Evolutionary conservation across 2,113 vertebrate species (phyloP).

Genomic region (Vicugna pacos): DNA sequence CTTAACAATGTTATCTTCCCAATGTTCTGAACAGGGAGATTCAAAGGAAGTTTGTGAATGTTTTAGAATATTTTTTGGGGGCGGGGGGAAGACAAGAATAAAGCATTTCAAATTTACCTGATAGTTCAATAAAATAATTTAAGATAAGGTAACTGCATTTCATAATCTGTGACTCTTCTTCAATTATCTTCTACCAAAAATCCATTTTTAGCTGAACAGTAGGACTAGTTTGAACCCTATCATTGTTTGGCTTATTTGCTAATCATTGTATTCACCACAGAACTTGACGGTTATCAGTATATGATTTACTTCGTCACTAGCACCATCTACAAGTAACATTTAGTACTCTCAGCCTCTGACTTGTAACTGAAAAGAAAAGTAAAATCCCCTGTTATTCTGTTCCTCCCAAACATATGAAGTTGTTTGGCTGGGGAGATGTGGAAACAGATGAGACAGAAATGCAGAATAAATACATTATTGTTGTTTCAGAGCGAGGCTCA

Average conservation of each 20-base stretch:
- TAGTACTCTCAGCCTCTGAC: background rate
- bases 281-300: background rate
- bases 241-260: background rate
- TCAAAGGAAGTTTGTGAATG: background rate
- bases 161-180: background rate
- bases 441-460: background rate
- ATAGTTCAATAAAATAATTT: background rate
- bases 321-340: background rate
- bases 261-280: background rate
- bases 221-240: background rate
- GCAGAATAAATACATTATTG: rapidly evolving
- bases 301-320: background rate
- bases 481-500: background rate
- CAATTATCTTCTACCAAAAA: background rate
- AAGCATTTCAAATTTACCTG: background rate
- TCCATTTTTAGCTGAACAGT: background rate
- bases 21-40: background rate
- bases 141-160: background rate
- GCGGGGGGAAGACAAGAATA: background rate
- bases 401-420: background rate
- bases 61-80: background rate
- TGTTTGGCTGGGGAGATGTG: background rate
- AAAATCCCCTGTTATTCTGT: background rate
- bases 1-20: background rate
- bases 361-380: background rate